Evolutionary conservation across 2,113 vertebrate genomes (phyloP).

Genomic region (Columba livia): DNA sequence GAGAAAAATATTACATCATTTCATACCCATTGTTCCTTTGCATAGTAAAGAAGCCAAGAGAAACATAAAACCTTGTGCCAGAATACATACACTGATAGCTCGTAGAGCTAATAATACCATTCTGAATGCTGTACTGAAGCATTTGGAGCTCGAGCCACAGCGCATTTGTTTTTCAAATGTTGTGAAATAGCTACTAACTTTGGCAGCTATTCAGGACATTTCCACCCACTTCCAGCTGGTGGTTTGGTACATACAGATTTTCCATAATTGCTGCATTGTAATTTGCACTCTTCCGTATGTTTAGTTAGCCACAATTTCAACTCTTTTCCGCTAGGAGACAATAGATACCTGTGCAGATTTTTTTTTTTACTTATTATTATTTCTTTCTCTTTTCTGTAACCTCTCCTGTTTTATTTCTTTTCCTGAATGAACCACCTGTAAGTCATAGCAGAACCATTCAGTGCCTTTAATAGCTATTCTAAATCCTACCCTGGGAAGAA

Average conservation of each 20-base stretch:
- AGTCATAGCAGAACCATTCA: background rate
- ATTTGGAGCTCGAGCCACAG: constrained; percentile 46
- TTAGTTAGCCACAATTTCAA: constrained; percentile 43
- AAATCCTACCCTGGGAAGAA: background rate
- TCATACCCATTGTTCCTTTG: constrained; percentile 30
- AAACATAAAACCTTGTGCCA: constrained; percentile 35
- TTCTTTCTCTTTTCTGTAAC: background rate
- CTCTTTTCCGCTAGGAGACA: constrained; percentile 49
- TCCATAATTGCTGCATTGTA: constrained; percentile 43
- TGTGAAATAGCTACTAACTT: constrained; percentile 71
- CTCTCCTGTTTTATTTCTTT: background rate
- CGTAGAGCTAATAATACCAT: constrained; percentile 56
- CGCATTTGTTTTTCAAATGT: constrained; percentile 66
- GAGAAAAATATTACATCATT: constrained; percentile 42
- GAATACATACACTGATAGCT: constrained; percentile 37
- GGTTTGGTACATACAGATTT: constrained; percentile 50
- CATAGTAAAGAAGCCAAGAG: constrained; percentile 52
- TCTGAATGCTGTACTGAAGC: constrained; percentile 42
- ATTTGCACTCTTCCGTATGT: background rate
- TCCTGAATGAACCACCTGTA: constrained; percentile 18
- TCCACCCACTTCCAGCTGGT: constrained; percentile 71
- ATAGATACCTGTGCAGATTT: constrained; percentile 44
- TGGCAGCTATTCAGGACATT: constrained; percentile 69
- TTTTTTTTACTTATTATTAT: background rate
- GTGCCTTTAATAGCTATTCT: background rate